Base-by-base conservation (phyloP, 2,113 vertebrate species). In the Myotis yumanensis region DNA sequence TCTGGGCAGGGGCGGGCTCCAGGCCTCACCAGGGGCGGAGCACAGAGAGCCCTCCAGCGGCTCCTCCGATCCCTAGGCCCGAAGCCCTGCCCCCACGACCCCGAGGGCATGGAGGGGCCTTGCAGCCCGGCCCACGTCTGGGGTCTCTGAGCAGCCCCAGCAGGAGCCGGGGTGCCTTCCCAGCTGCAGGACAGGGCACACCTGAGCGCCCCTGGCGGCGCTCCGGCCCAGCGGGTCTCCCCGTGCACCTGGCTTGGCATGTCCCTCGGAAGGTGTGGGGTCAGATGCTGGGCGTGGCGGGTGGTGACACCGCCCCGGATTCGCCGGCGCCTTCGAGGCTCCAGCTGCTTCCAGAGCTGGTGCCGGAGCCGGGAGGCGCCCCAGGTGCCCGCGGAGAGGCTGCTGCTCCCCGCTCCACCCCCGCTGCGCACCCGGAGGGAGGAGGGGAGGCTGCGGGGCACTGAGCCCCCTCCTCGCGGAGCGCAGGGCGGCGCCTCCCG, bases 251-350 rank as follows among this genome's bases (percentile, higher is more conserved):
- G 22, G 57, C 16, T 46, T 66, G 59, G 51, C 59, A 81, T 30
- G 11, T 79, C 54, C 32, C 48, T 83, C 35, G 40, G 25, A 10
- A 35, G 32, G 1, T 35, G 15, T 14, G 5, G 8, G 72, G 4
- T 68, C 28, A 48, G 51, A 71, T 66, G 11, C 52, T 18, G 57
- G 54, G 22, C 5, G 5, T 5, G 16, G 7, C 18, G 1, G 23
- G 51, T 4, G 28, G 59, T 2, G 57, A 8, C 11, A 23, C 1
- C 4, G 25, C 48, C 35, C 32, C 20, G 6, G 30, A 37, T 20
- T 10, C 28, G 11, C 72, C 12, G 12, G 43, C 23, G 71, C 59
- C 59, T 43, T 10, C 0, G 0, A 54, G 8, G 8, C 57, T 57
- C 4, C 59, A 25, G 48, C 46, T 46, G 43, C 7, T 46, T 46